These are phyloP conservation scores for Anaspis maculata DNA, from an alignment of 2,888 invertebrate genomes.

Conservation along the genomic window DNA sequence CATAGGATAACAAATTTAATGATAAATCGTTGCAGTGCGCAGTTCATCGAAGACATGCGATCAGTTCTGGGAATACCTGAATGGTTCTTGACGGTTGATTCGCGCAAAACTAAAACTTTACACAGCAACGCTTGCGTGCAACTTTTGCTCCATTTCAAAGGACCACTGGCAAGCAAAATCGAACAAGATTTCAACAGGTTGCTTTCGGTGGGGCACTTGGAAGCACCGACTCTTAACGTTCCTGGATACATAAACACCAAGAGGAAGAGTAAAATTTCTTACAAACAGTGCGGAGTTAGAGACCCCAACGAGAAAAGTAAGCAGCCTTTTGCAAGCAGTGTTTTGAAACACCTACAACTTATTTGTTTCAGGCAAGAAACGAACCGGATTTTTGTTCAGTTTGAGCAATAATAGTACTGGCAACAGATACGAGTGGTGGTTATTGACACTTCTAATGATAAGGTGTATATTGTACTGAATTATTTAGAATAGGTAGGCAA, in stretches of 20 bases:
- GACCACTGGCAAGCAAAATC: slow-evolving; percentile 67
- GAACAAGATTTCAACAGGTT: slow-evolving; percentile 75
- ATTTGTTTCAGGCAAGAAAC: slow-evolving; percentile 14
- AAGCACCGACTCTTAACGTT: slow-evolving; percentile 66
- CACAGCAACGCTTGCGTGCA: slow-evolving; percentile 77
- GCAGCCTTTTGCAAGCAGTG: slow-evolving; percentile 1
- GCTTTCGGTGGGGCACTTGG: slow-evolving; percentile 64
- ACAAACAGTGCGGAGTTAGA: slow-evolving; percentile 66
- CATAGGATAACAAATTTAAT: no score
- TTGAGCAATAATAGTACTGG: no score
- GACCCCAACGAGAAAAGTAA: slow-evolving; percentile 65
- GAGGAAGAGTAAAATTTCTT: slow-evolving; percentile 61
- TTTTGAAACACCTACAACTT: neutral
- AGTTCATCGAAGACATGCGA: slow-evolving; percentile 75
- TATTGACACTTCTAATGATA: no score
- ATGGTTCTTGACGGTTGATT: slow-evolving; percentile 84
- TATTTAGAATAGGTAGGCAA: no score
- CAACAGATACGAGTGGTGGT: no score
- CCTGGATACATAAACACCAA: slow-evolving; percentile 68
- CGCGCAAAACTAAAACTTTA: slow-evolving; percentile 66
- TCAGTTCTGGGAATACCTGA: slow-evolving; percentile 77
- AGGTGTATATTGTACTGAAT: no score
- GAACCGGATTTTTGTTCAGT: slow-evolving; percentile 16
- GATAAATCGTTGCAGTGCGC: slow-evolving; percentile 50
- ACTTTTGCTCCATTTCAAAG: slow-evolving; percentile 78